These are phyloP conservation scores for Meiosimyza platycephala DNA, from an alignment of 2,888 invertebrate species.

Conservation along the genomic window DNA sequence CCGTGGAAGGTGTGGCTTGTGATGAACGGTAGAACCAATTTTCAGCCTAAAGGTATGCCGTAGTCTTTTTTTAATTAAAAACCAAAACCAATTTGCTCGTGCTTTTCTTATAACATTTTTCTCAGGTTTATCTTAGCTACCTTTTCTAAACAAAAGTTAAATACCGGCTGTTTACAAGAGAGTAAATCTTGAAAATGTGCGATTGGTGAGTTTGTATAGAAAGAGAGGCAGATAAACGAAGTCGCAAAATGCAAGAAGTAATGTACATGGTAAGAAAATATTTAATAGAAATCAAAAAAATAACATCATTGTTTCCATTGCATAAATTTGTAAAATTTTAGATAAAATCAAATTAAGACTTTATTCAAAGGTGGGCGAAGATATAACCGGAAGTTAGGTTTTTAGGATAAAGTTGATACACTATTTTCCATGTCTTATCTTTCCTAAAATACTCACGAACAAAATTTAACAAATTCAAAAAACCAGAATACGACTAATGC, in stretches of 20 bases:
- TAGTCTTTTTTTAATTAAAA: not conserved
- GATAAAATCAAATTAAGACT: no score
- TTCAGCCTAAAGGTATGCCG: constrained; percentile 33
- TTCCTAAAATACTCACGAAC: no score
- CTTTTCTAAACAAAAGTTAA: constrained; percentile 46
- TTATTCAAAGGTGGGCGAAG: no score
- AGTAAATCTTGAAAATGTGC: not conserved
- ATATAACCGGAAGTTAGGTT: not conserved
- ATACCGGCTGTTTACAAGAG: constrained; percentile 36
- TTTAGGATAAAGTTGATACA: not conserved
- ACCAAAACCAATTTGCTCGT: not conserved
- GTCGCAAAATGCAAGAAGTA: not conserved
- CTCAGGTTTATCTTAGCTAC: constrained; percentile 34
- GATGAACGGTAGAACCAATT: no score
- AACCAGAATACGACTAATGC: no score
- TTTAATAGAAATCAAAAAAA: not conserved
- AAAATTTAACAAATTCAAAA: no score
- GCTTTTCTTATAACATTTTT: constrained; percentile 11
- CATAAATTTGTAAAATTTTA: not conserved
- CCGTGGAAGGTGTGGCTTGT: no score
- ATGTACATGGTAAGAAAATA: not conserved
- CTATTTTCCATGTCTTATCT: no score
- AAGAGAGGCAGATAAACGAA: not conserved
- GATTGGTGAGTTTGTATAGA: no score
- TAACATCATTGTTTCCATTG: not conserved